Evolutionary conservation across 35 echinoderm and acorn worm genomes (phyloP).

Genomic region (Hemicentrotus pulcherrimus): DNA sequence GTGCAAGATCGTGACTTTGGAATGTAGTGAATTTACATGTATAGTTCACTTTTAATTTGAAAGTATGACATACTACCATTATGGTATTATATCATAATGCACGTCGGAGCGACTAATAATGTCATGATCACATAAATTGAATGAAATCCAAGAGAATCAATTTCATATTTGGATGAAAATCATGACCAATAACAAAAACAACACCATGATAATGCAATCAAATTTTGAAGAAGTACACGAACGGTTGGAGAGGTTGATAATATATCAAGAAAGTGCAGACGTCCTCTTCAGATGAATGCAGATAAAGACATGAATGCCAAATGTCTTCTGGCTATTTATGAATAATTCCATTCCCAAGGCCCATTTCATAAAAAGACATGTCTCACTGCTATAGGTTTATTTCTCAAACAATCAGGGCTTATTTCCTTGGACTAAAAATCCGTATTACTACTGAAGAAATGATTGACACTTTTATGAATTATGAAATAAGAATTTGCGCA

Average conservation of each 20-base stretch:
- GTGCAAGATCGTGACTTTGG: too few species aligned
- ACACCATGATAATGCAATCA: background rate
- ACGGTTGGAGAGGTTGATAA: background rate
- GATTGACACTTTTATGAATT: slow-evolving; percentile 19
- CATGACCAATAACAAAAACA: too few species aligned
- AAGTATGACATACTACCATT: too few species aligned
- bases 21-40: too few species aligned
- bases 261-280: background rate
- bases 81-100: too few species aligned
- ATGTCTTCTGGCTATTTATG: slow-evolving; percentile 18
- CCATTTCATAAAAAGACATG: background rate
- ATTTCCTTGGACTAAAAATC: background rate
- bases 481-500: background rate
- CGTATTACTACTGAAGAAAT: background rate
- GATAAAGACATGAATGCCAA: slow-evolving; percentile 12
- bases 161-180: background rate
- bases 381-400: background rate
- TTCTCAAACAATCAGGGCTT: background rate
- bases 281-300: background rate
- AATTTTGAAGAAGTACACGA: background rate
- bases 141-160: background rate
- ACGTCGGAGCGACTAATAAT: too few species aligned
- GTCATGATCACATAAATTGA: background rate
- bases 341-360: background rate
- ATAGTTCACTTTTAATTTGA: too few species aligned